These are phyloP conservation scores for Hipparchia sbordonii DNA, from an alignment of 2,888 invertebrate species.

Conservation along the genomic window DNA sequence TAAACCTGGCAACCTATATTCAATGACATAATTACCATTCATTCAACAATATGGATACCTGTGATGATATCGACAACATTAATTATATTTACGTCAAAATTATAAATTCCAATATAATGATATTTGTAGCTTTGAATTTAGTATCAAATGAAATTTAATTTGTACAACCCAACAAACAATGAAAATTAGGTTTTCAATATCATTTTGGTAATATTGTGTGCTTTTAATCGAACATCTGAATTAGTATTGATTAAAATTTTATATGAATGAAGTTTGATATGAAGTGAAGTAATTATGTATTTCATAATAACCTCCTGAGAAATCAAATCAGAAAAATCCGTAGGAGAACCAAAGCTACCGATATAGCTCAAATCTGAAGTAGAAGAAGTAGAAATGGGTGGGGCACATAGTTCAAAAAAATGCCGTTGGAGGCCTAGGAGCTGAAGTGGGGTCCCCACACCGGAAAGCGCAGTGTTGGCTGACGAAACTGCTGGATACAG, in stretches of 20 bases:
- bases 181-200: background rate
- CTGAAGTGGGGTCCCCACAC: too few species aligned
- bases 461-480: too few species aligned
- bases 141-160: conserved; percentile 3
- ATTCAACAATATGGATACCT: background rate
- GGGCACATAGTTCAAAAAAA: too few species aligned
- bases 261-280: background rate
- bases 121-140: conserved; percentile 5
- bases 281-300: background rate
- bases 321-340: too few species aligned
- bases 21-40: background rate
- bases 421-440: too few species aligned
- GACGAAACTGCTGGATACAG: too few species aligned
- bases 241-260: background rate
- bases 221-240: conserved; percentile 4
- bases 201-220: background rate
- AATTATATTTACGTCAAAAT: background rate
- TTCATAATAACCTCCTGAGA: too few species aligned
- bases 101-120: background rate
- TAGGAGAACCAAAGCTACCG: too few species aligned
- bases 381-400: too few species aligned
- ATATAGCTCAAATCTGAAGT: too few species aligned
- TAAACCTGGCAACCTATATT: background rate
- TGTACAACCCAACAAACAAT: background rate
- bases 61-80: background rate